These are phyloP conservation scores for Tetragonisca angustula DNA, from an alignment of 2,888 invertebrate species.

Conservation along the genomic window DNA sequence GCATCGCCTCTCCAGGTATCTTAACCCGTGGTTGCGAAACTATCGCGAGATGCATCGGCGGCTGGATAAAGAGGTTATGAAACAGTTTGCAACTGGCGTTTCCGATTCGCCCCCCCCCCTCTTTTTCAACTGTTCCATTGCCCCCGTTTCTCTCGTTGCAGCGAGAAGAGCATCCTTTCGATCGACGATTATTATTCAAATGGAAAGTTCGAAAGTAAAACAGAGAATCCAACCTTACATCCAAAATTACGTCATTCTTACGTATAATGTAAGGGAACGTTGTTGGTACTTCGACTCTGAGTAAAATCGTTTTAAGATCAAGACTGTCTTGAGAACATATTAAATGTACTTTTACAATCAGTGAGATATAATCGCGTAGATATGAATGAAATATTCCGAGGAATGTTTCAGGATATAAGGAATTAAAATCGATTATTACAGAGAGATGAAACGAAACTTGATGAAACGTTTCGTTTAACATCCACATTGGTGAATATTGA, in stretches of 20 bases:
- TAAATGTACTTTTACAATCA: background rate
- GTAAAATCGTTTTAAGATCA: too few species aligned
- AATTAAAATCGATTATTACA: background rate
- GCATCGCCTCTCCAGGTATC: constrained; percentile 18
- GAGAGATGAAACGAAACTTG: background rate
- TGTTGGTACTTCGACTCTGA: background rate
- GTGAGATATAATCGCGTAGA: background rate
- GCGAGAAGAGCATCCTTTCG: too few species aligned
- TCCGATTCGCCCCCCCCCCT: constrained; percentile 37
- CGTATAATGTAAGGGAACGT: too few species aligned
- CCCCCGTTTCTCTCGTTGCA: background rate
- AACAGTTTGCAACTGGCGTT: constrained; percentile 45
- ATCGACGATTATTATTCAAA: too few species aligned
- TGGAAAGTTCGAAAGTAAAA: too few species aligned
- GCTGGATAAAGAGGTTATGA: constrained; percentile 41
- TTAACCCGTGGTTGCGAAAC: constrained; percentile 25
- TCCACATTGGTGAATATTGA: background rate
- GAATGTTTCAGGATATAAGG: background rate
- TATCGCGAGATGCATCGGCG: constrained; percentile 16
- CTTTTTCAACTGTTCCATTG: constrained; percentile 7
- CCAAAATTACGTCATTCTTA: too few species aligned
- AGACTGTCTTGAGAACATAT: background rate
- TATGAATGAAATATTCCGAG: background rate
- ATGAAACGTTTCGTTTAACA: background rate
- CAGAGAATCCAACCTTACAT: too few species aligned